phyloP scores from a whole-genome alignment of 35 echinoderm and acorn worm genomes.

The Stichopus chloronotus region DNA sequence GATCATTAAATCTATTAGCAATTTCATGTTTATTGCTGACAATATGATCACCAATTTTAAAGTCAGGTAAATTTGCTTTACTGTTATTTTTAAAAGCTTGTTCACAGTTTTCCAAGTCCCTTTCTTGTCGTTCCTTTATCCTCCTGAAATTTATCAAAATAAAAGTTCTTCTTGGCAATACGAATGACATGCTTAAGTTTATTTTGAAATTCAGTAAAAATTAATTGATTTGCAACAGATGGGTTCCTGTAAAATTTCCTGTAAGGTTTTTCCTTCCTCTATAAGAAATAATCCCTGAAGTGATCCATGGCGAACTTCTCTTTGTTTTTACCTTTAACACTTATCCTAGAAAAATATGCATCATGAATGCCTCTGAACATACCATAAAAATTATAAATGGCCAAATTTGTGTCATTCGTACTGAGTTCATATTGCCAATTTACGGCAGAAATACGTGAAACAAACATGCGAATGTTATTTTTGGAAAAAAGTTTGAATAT shows the following conservation, averaged over 20 bases:
- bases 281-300: not conserved
- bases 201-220: not conserved
- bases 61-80: not conserved
- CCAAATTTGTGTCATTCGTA: not conserved
- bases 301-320: not conserved
- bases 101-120: not conserved
- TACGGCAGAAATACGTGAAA: not conserved
- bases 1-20: conserved; percentile 5
- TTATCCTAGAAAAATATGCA: not conserved
- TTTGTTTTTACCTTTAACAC: not conserved
- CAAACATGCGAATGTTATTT: not conserved
- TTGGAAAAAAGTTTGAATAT: not conserved
- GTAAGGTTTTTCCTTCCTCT: not conserved
- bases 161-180: not conserved
- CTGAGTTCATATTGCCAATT: not conserved
- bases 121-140: not conserved
- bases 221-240: not conserved
- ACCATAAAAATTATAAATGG: not conserved
- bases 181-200: not conserved
- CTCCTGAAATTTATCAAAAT: not conserved
- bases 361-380: not conserved
- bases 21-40: not conserved
- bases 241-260: not conserved
- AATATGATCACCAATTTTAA: not conserved
- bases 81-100: not conserved